Conservation (phyloP, 2,113 vertebrate genomes). For the Corydoras maculifer region DNA sequence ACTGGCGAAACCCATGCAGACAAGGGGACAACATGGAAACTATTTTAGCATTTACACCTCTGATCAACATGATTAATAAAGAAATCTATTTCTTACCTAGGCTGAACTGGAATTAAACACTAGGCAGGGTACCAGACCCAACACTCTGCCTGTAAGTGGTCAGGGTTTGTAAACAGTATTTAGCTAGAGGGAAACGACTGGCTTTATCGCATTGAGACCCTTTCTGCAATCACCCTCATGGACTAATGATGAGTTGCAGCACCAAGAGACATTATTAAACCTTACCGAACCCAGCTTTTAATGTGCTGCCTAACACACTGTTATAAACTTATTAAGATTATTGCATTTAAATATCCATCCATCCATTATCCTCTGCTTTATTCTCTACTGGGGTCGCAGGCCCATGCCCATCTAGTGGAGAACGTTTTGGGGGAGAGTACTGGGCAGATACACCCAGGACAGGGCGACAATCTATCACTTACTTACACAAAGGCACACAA, state of each 20-base stretch:
- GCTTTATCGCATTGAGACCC: conserved; percentile 27
- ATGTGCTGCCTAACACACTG: not conserved
- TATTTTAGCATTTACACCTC: too few species aligned
- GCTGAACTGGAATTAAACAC: not conserved
- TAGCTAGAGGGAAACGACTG: conserved; percentile 20
- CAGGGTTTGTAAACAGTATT: conserved; percentile 9
- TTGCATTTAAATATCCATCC: not conserved
- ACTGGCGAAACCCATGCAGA: too few species aligned
- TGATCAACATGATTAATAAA: too few species aligned
- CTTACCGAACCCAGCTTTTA: not conserved
- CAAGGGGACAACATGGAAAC: too few species aligned
- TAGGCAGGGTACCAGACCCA: not conserved
- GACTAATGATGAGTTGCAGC: conserved; percentile 35
- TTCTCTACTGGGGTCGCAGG: too few species aligned
- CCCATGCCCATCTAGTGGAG: too few species aligned
- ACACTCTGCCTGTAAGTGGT: not conserved
- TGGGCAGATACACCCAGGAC: too few species aligned
- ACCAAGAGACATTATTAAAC: conserved; percentile 8
- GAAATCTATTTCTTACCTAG: not conserved
- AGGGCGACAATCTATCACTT: too few species aligned
- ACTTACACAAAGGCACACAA: too few species aligned
- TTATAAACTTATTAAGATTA: not conserved
- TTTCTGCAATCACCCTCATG: conserved; percentile 33
- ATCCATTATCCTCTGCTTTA: too few species aligned
- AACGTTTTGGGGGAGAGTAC: too few species aligned